Conservation (phyloP, 2,113 vertebrate species). For the Halcyon malimbica region DNA sequence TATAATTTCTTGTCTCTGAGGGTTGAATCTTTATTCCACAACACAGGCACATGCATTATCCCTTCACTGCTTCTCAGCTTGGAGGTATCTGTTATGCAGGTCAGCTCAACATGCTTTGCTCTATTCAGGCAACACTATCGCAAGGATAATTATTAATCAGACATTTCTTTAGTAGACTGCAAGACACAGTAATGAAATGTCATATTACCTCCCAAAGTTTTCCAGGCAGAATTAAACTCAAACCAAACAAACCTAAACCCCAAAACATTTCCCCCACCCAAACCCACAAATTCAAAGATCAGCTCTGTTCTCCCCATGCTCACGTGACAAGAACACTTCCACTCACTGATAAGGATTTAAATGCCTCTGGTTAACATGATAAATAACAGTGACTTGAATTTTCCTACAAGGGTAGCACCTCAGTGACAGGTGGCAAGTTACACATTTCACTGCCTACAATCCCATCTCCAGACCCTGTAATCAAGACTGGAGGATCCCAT, state of each 20-base stretch:
- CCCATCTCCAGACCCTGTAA: not conserved
- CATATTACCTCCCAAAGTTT: not conserved
- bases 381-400: not conserved
- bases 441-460: not conserved
- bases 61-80: not conserved
- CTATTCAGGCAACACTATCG: not conserved
- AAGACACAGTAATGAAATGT: not conserved
- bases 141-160: not conserved
- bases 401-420: not conserved
- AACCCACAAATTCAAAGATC: not conserved
- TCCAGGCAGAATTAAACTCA: not conserved
- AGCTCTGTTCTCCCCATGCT: not conserved
- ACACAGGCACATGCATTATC: not conserved
- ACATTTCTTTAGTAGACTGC: not conserved
- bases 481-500: not conserved
- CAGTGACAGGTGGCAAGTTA: not conserved
- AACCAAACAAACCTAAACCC: not conserved
- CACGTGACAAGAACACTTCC: fast-evolving
- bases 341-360: not conserved
- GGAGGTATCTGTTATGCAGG: not conserved
- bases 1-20: not conserved
- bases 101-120: not conserved
- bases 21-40: not conserved
- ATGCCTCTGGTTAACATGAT: not conserved
- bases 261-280: not conserved